phyloP scores from a whole-genome alignment of 2,888 invertebrate genomes.

The Lordiphosa andalusiaca region DNA sequence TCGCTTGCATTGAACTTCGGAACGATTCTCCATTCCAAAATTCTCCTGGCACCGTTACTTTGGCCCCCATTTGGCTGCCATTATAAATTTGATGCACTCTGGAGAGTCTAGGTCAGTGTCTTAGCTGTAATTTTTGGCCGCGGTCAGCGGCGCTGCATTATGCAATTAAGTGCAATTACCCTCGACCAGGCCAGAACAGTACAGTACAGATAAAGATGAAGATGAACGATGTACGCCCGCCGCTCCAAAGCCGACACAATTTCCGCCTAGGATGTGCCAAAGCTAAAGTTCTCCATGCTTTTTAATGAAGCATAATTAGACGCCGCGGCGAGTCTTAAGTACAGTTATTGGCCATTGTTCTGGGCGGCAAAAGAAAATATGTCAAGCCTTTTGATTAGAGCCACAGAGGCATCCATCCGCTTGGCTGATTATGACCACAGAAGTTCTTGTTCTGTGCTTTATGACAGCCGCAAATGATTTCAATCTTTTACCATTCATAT shows the following conservation, averaged over 20 bases:
- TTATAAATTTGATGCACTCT: slow-evolving; percentile 57
- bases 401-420: slow-evolving; percentile 50
- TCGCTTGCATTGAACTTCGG: slow-evolving; percentile 57
- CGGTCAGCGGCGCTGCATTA: slow-evolving; percentile 37
- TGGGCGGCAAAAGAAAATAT: slow-evolving; percentile 45
- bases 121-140: slow-evolving; percentile 64
- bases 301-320: slow-evolving; percentile 74
- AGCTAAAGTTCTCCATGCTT: slow-evolving; percentile 46
- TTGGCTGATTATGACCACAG: slow-evolving; percentile 50
- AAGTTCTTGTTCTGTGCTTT: slow-evolving; percentile 15
- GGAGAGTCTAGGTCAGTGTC: slow-evolving; percentile 77
- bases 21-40: slow-evolving; percentile 14
- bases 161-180: slow-evolving; percentile 77
- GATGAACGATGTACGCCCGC: slow-evolving; percentile 7
- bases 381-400: slow-evolving; percentile 53
- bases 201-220: slow-evolving; percentile 14
- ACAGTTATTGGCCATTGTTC: slow-evolving; percentile 74
- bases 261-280: slow-evolving; percentile 74
- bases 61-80: slow-evolving; percentile 19
- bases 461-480: slow-evolving; percentile 48
- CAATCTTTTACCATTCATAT: slow-evolving; percentile 48
- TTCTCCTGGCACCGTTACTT: slow-evolving; percentile 44
- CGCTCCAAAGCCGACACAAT: slow-evolving; percentile 48
- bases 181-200: slow-evolving; percentile 1
- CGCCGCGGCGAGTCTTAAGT: slow-evolving; percentile 35